phyloP scores from a whole-genome alignment of 2,888 invertebrate species.

The Drosophila dives region DNA sequence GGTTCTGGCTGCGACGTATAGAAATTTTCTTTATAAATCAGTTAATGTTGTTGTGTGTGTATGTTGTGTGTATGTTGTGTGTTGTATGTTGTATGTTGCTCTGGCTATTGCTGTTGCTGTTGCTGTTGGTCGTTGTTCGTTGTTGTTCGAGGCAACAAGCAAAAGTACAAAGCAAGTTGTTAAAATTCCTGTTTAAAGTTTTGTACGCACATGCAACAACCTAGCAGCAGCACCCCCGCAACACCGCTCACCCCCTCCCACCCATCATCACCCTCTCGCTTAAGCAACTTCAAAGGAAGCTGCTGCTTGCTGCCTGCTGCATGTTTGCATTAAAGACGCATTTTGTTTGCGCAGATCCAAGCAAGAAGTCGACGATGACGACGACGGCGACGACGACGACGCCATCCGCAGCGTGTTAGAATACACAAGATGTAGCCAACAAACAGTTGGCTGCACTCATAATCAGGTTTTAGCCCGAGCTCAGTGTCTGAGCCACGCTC shows the following conservation, averaged over 20 bases:
- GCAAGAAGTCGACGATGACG: slow-evolving; percentile 41
- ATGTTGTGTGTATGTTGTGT: slow-evolving; percentile 17
- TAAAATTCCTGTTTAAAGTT: slow-evolving; percentile 80
- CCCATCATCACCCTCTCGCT: background rate
- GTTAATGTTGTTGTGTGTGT: slow-evolving; percentile 43
- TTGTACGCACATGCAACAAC: slow-evolving; percentile 79
- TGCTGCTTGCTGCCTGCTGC: slow-evolving; percentile 67
- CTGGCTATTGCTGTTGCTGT: slow-evolving; percentile 43
- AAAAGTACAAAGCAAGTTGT: slow-evolving; percentile 79
- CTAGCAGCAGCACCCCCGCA: background rate
- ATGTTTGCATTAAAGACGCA: slow-evolving; percentile 80
- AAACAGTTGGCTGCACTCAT: slow-evolving; percentile 75
- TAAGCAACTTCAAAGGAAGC: slow-evolving; percentile 75
- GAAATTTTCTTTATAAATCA: slow-evolving; percentile 79
- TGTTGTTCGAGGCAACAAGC: slow-evolving; percentile 62
- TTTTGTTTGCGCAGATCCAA: slow-evolving; percentile 74
- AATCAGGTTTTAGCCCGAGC: slow-evolving; percentile 74
- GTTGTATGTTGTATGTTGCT: slow-evolving; percentile 24
- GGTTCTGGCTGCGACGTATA: slow-evolving; percentile 66
- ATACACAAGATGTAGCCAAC: slow-evolving; percentile 75
- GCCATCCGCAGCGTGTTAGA: slow-evolving; percentile 76
- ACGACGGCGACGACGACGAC: slow-evolving; percentile 50
- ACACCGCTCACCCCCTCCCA: slow-evolving; percentile 2
- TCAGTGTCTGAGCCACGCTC: slow-evolving; percentile 26
- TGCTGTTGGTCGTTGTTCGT: slow-evolving; percentile 47